Evolutionary conservation across 2,797 vertebrate genomes (phyloP), one percentile per base, ranked within the genome.

Genomic region (Hozukius guyotensis): DNA sequence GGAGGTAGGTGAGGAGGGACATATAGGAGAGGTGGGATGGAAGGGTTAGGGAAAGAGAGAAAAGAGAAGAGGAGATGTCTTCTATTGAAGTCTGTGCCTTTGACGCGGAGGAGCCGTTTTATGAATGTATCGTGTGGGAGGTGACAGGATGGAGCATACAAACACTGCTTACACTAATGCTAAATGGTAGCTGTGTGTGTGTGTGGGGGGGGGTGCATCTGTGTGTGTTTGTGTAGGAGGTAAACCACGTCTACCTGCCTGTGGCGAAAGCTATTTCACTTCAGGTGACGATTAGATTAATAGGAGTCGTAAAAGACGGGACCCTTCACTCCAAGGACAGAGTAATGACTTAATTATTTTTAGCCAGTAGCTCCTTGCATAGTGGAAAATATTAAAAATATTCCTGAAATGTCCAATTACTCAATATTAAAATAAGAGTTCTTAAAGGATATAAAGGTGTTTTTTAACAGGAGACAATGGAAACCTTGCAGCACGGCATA

Each of bases 51-150:
- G 76, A 80, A 69, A 80, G 73, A 83, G 78, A 77, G 64, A 77
- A 81, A 82, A 67, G 77, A 82, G 71, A 86, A 77, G 74, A 87
- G 81, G 87, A 86, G 86, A 81, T 77, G 70, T 77, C 85, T 88
- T 80, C 81, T 85, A 71, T 88, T 89, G 87, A 93, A 93, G 87
- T 88, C 87, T 83, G 80, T 90, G 84, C 77, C 85, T 86, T 90
- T 85, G 88, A 88, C 78, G 82, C 78, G 77, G 85, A 87, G 85
- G 87, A 91, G 89, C 77, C 63, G 87, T 93, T 94, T 94, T 94
- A 92, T 94, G 92, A 94, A 94, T 93, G 92, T 92, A 92, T 89
- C 67, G 88, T 93, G 94, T 94, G 92, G 94, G 93, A 94, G 93
- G 91, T 90, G 89, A 93, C 91, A 91, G 91, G 92, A 90, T 87